Percentiles rank a stretch among this genome's conserved stretches.
Conservation (phyloP, 2,113 vertebrate genomes). For the Misgurnus mizolepis region DNA sequence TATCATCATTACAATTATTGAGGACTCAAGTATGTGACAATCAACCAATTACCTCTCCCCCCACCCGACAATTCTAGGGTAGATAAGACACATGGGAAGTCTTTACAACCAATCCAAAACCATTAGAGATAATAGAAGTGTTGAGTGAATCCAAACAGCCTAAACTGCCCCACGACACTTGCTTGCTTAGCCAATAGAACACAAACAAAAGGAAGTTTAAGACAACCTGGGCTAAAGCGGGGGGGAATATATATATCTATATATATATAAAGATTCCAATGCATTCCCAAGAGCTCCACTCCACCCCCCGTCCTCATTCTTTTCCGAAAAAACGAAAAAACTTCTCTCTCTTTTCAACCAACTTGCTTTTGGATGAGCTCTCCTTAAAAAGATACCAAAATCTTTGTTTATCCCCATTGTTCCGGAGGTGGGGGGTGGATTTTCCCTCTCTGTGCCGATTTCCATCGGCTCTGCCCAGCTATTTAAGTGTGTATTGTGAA, state of each 20-base stretch:
- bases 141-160: conserved; percentile 55
- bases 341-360: conserved; percentile 31
- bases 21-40: conserved; percentile 9
- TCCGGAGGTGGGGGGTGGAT: conserved; percentile 22
- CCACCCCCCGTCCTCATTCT: conserved; percentile 56
- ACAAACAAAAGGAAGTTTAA: conserved; percentile 54
- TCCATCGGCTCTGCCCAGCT: conserved; percentile 56
- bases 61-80: conserved; percentile 1
- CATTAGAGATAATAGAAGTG: conserved; percentile 52
- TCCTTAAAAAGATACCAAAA: conserved; percentile 58
- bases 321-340: conserved; percentile 43
- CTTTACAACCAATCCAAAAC: conserved; percentile 31
- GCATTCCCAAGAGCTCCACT: conserved; percentile 75
- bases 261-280: conserved; percentile 38
- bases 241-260: conserved; percentile 6
- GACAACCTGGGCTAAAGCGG: conserved; percentile 34
- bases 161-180: conserved; percentile 48
- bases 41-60: conserved; percentile 12
- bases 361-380: conserved; percentile 55
- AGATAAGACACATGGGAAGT: conserved; percentile 32
- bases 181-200: conserved; percentile 44
- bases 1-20: conserved; percentile 17
- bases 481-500: conserved; percentile 56
- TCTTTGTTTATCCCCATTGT: conserved; percentile 58
- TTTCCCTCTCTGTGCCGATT: conserved; percentile 44